These are phyloP conservation scores for Leptinotarsa haldemani DNA, from an alignment of 2,888 invertebrate species.

Conservation along the genomic window DNA sequence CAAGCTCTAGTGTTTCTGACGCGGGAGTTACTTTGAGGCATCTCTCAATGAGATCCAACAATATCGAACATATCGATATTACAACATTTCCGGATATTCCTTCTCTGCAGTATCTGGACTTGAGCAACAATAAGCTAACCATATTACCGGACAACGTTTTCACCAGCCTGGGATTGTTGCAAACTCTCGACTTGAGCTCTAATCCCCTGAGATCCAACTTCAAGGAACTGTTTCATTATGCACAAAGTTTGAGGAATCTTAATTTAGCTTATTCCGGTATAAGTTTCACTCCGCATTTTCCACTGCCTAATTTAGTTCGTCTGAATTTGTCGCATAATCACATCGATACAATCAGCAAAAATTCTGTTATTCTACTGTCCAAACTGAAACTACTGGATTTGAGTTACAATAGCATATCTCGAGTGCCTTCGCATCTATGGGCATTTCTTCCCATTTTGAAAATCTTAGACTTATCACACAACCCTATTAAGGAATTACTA, in stretches of 20 bases:
- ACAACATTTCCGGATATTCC: conserved; percentile 88
- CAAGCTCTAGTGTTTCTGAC: conserved; percentile 81
- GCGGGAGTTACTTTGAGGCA: conserved; percentile 83
- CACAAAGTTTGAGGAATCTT: conserved; percentile 82
- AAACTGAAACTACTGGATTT: conserved; percentile 80
- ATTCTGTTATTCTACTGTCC: conserved; percentile 77
- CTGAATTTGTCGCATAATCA: conserved; percentile 85
- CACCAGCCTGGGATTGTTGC: conserved; percentile 81
- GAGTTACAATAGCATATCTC: conserved; percentile 74
- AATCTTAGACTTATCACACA: conserved; percentile 82
- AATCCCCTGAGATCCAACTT: conserved; percentile 87
- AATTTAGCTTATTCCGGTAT: conserved; percentile 83
- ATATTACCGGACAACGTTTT: conserved; percentile 91
- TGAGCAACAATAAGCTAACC: conserved; percentile 85
- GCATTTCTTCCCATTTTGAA: conserved; percentile 78
- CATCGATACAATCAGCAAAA: conserved; percentile 76
- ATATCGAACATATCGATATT: conserved; percentile 86
- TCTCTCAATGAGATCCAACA: conserved; percentile 83
- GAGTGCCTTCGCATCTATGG: conserved; percentile 82
- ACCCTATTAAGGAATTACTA: conserved; percentile 81
- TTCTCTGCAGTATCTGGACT: conserved; percentile 79
- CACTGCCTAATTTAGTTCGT: conserved; percentile 80
- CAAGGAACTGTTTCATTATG: conserved; percentile 88
- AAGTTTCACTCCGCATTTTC: conserved; percentile 79
- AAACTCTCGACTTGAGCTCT: conserved; percentile 83